These are phyloP conservation scores for Deroptyus accipitrinus DNA, from an alignment of 2,113 vertebrate genomes.

Conservation along the genomic window DNA sequence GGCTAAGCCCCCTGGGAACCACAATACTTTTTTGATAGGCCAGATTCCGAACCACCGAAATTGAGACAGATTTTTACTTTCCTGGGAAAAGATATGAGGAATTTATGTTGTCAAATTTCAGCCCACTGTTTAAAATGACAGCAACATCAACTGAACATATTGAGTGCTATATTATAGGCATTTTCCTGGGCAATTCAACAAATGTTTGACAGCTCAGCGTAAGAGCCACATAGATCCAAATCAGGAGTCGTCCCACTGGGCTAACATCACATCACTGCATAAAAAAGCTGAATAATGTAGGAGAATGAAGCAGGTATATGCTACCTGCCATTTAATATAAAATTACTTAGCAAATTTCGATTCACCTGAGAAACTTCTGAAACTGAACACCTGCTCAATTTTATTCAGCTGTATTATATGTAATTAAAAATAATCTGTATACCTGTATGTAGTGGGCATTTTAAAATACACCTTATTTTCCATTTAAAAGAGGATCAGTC, in stretches of 20 bases:
- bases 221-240: neutral
- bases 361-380: slow-evolving; percentile 26
- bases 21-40: neutral
- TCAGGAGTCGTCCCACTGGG: neutral
- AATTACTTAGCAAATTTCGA: slow-evolving; percentile 40
- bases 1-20: neutral
- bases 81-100: neutral
- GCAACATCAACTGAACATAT: accelerated
- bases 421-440: neutral
- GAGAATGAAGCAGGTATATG: slow-evolving; percentile 24
- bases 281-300: neutral
- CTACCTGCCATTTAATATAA: slow-evolving; percentile 13
- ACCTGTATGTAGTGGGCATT: neutral
- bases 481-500: slow-evolving; percentile 41
- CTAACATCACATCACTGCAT: neutral
- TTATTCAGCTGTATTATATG: slow-evolving; percentile 30
- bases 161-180: neutral
- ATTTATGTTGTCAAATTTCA: neutral
- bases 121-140: neutral
- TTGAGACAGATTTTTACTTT: neutral
- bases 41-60: neutral
- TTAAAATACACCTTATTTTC: slow-evolving; percentile 55
- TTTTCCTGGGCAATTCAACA: slow-evolving; percentile 32
- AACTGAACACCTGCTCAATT: slow-evolving; percentile 45
- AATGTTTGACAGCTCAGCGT: neutral